A percentile compares a stretch with the other conserved stretches of the same genome.
phyloP scores from a whole-genome alignment of 2,888 invertebrate genomes.

The Apeira syringaria region DNA sequence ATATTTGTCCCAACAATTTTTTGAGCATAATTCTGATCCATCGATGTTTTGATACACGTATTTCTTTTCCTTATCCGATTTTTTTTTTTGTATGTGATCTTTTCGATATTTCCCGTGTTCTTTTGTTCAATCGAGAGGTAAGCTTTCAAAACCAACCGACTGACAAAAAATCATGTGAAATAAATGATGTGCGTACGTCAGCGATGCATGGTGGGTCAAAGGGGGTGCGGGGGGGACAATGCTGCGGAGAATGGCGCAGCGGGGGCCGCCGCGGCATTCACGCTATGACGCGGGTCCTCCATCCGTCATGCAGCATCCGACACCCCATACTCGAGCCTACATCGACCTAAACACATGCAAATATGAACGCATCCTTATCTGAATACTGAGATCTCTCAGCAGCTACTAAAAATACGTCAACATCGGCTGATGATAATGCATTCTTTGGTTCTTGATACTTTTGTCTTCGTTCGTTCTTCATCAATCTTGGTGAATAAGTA shows the following conservation, averaged over 20 bases:
- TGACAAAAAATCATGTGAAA: constrained; percentile 57
- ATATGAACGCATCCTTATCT: constrained; percentile 33
- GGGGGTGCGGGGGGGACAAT: constrained; percentile 50
- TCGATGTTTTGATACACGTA: too few relatives aligned
- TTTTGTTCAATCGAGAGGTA: constrained; percentile 50
- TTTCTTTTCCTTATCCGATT: too few relatives aligned
- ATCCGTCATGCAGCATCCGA: constrained; percentile 47
- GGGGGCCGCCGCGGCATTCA: constrained; percentile 65
- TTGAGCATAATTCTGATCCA: constrained; percentile 6
- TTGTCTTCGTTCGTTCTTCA: too few relatives aligned
- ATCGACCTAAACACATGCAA: constrained; percentile 44
- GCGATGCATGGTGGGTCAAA: constrained; percentile 33
- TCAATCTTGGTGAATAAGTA: too few relatives aligned
- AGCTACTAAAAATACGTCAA: too few relatives aligned
- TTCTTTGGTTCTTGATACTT: too few relatives aligned
- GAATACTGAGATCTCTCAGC: constrained; percentile 12
- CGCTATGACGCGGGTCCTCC: constrained; percentile 63
- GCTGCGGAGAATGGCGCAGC: constrained; percentile 63
- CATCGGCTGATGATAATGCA: too few relatives aligned
- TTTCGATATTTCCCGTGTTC: constrained; percentile 39
- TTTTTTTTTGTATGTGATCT: constrained; percentile 31
- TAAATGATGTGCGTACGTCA: constrained; percentile 63
- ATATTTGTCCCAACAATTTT: constrained; percentile 54
- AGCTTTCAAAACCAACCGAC: constrained; percentile 56
- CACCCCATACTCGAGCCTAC: background rate